Evolutionary conservation across 2,888 invertebrate species (phyloP), one percentile per base, ranked within the genome.

Genomic region (Philereme vetulata): DNA sequence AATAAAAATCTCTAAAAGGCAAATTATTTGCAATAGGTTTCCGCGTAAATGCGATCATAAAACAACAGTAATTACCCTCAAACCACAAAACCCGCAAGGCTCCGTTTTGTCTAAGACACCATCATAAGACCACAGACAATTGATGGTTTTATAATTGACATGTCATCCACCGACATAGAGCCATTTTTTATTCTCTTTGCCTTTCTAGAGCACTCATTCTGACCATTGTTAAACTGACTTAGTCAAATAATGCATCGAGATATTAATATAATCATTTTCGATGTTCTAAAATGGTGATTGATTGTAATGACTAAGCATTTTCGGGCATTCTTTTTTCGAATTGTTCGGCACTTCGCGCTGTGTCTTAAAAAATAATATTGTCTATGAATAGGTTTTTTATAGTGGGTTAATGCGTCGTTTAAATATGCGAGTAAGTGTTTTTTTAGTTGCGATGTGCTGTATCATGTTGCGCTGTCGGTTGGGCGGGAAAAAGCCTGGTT

Each of bases 181-280:
- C 34, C 76, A 71, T 72, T 78, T 78, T 76, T 75, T 73, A 71
- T 49, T 56, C 57, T 54, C 48, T 60, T 56, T 57, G 62, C 62
- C 78, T 80, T 80, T 82, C 78, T 82, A 77, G 81, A 79, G 77
- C 85, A 85, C 84, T 85, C 87, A 84, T 83, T 80, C 75, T 75
- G 66, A 66, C 84, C 75, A 85, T 90, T 90, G 90, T 91, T 83
- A 78, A 64, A 67, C 67, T 80, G 78, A 55, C 86, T 89, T 88
- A 89, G 88, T 87, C 88, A 90, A 90, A 91, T 90, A 91, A 90
- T 87, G 82, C 82, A 79, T 76, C 70, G 72, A 75, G 72, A 84
- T 86, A 91, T 90, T 91, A 91, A 91, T 91, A 87, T 89, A 88
- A 86, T 87, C 86, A 90, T 88, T 86, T 85, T 82, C 75, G 80